These are phyloP conservation scores for Perizoma flavofasciatum DNA, from an alignment of 2,888 invertebrate species.

Conservation along the genomic window DNA sequence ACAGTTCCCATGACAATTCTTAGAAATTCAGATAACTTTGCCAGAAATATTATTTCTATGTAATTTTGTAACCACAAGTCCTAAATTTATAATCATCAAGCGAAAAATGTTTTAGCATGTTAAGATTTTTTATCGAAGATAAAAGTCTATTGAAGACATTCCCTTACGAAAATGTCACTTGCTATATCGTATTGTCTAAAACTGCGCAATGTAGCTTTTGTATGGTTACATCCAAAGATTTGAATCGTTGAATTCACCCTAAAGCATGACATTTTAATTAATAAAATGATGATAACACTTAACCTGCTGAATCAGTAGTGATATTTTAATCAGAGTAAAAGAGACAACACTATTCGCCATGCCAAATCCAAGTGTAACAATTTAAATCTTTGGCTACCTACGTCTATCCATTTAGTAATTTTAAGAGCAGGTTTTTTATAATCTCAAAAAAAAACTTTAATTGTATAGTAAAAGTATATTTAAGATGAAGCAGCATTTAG, in stretches of 20 bases:
- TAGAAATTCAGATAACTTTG: neutral
- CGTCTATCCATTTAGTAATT: constrained; percentile 35
- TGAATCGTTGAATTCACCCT: too few species aligned
- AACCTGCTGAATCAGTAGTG: too few species aligned
- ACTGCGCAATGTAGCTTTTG: constrained; percentile 44
- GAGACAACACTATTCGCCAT: too few species aligned
- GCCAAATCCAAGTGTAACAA: too few species aligned
- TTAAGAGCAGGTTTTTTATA: constrained; percentile 57
- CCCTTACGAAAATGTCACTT: neutral
- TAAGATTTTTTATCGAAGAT: neutral
- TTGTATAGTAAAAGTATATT: constrained; percentile 61
- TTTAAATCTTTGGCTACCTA: constrained; percentile 25
- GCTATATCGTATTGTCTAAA: constrained; percentile 7
- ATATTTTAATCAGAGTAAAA: too few species aligned
- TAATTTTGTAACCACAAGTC: constrained; percentile 16
- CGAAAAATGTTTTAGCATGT: constrained; percentile 13
- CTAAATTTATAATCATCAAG: constrained; percentile 6
- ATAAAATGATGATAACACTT: too few species aligned
- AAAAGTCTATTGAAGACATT: too few species aligned
- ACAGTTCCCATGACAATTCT: constrained; percentile 1
- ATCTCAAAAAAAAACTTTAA: constrained; percentile 64
- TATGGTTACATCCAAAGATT: constrained; percentile 41
- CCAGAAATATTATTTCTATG: neutral
- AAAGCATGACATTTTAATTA: too few species aligned
- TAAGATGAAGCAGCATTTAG: constrained; percentile 36